phyloP scores from a whole-genome alignment of 2,888 invertebrate species.

The Pristionchus exspectatus region DNA sequence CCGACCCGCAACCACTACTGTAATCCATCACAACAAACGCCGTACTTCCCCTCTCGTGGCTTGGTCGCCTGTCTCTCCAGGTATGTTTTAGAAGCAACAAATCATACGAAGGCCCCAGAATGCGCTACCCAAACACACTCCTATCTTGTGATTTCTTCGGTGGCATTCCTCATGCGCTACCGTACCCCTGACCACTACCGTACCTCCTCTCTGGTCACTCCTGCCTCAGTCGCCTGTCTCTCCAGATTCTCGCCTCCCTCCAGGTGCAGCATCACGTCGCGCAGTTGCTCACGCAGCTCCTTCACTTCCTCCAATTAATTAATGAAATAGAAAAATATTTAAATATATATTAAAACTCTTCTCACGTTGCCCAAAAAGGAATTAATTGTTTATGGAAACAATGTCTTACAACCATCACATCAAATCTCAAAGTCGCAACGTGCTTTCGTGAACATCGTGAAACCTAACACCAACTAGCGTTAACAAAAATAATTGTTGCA shows the following conservation, averaged over 20 bases:
- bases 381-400: not conserved
- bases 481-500: not conserved
- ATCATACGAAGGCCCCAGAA: no score
- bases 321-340: not conserved
- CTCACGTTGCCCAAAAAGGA: no score
- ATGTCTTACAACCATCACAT: not conserved
- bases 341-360: no score
- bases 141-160: no score
- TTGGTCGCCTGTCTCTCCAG: no score
- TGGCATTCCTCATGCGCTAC: no score
- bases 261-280: constrained; percentile 54
- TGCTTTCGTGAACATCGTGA: not conserved
- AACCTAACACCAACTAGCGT: not conserved
- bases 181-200: not conserved
- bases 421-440: not conserved
- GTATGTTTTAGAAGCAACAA: no score
- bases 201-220: constrained; percentile 52
- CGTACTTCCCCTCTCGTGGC: no score
- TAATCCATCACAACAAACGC: no score
- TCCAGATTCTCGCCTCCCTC: constrained; percentile 47
- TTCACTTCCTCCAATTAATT: constrained; percentile 35
- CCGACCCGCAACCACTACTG: no score
- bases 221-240: constrained; percentile 16
- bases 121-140: no score
- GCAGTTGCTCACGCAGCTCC: constrained; percentile 51